A percentile compares a stretch with the other conserved stretches of the same genome.
These are phyloP conservation scores for Allolobophora icterica DNA, from an alignment of 2,888 invertebrate genomes.

Conservation along the genomic window DNA sequence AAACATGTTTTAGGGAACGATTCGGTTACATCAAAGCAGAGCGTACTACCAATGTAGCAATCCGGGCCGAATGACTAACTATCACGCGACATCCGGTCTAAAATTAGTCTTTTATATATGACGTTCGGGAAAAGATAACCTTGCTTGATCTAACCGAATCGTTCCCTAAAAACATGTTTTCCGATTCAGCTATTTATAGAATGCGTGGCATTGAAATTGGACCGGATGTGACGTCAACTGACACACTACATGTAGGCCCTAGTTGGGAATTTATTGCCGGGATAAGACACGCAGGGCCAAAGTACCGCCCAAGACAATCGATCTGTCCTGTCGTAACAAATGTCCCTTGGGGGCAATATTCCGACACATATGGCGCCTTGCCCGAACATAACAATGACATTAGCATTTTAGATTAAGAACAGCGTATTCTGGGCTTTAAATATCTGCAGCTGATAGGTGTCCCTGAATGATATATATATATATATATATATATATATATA, in stretches of 20 bases:
- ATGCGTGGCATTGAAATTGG: neutral
- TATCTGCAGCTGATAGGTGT: neutral
- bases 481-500: too few species aligned
- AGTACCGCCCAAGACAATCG: neutral
- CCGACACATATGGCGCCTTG: neutral
- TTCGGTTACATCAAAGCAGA: too few species aligned
- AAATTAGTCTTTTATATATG: neutral
- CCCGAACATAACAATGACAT: neutral
- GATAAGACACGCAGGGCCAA: neutral
- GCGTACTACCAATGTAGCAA: too few species aligned
- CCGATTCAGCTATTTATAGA: neutral
- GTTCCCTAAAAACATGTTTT: neutral
- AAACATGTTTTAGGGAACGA: too few species aligned
- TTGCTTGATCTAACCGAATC: neutral
- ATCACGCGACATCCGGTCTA: neutral
- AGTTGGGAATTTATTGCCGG: neutral
- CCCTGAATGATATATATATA: too few species aligned
- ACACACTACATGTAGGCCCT: neutral
- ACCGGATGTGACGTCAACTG: conserved; percentile 8
- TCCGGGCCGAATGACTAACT: neutral
- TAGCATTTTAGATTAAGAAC: neutral
- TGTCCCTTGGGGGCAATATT: neutral
- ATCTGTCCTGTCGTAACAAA: neutral
- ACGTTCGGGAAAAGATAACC: neutral
- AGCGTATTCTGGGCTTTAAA: neutral